phyloP scores from a whole-genome alignment of 2,888 invertebrate genomes.

The Drosophila histrio region DNA sequence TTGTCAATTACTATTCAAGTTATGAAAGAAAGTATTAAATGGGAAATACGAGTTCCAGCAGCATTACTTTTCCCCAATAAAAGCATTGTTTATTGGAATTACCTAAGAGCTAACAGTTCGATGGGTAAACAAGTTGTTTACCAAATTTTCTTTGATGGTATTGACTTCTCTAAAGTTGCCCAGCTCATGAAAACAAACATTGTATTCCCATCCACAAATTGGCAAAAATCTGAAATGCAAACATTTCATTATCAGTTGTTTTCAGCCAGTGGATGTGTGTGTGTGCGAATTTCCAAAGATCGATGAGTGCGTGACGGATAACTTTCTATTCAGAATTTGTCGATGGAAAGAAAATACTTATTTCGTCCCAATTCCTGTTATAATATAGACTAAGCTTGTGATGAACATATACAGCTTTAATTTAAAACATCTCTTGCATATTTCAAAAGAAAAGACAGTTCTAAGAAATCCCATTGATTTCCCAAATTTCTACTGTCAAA shows the following conservation, averaged over 20 bases:
- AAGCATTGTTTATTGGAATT: not conserved
- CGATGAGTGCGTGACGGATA: no score
- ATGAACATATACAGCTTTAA: no score
- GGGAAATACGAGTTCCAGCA: not conserved
- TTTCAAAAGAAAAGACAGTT: no score
- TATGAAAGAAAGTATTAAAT: not conserved
- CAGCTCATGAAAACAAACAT: not conserved
- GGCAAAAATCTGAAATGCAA: not conserved
- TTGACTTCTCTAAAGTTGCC: not conserved
- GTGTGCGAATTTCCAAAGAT: not conserved
- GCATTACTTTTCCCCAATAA: not conserved
- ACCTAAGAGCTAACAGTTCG: not conserved
- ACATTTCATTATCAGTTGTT: not conserved
- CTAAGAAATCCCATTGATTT: no score
- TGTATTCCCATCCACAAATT: not conserved
- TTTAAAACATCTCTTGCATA: no score
- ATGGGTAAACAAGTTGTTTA: conserved; percentile 7
- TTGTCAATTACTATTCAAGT: not conserved
- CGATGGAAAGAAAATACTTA: no score
- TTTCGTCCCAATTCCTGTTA: no score
- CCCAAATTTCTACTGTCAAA: not conserved
- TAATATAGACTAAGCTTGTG: no score
- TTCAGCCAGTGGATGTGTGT: not conserved
- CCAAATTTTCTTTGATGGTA: not conserved
- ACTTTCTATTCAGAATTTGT: no score